Evolutionary conservation across 2,888 invertebrate species (phyloP), one percentile per base, ranked within the genome.

Genomic region (Chrysotoxum bicinctum): DNA sequence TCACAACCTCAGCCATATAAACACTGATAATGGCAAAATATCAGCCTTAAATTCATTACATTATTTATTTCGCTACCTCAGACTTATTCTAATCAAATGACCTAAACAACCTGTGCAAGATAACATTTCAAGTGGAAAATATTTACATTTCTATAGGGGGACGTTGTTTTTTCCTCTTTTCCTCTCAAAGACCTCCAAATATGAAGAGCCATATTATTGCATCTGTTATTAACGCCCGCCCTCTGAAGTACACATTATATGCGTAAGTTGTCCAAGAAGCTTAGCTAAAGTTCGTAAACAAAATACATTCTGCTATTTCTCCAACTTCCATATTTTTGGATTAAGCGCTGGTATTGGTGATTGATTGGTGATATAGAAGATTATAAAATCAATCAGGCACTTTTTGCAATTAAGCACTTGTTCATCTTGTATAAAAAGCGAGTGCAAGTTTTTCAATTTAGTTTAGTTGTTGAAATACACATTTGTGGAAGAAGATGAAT

Each of bases 401-500:
- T 16, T 56, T 2, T 40, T 60, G 37, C 58, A 40, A 37, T 40
- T 37, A 12, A 19, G 35, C 8, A 16, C 1, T 37, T 10, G 26
- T 9, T 23, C 1, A 10, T 60, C 43, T 23, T 21, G 21, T 74
- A 79, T 79, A 79, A 69, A 45, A 80, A 80, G 69, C 52, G 14
- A 52, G n/a, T 62, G 52, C 52, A 54, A 4, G 12, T 2, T 9
- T 21, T 40, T 21, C 16, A 5, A 45, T 10, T 37, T 56, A 80
- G 74, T 74, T 32, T 60, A 37, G 48, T 66, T 70, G 10, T 19
- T 52, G 64, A 10, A 43, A n/a, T 21, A 16, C 6, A 32, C 32
- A 7, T 14, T 40, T 12, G 7, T 12, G 12, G 14, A 77, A 43
- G 37, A 26, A 66, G 32, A 80, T 80, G 80, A 69, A 69, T 30